Conservation (phyloP, 1,140 invertebrate genomes). For the Pogonomyrmex barbatus region DNA sequence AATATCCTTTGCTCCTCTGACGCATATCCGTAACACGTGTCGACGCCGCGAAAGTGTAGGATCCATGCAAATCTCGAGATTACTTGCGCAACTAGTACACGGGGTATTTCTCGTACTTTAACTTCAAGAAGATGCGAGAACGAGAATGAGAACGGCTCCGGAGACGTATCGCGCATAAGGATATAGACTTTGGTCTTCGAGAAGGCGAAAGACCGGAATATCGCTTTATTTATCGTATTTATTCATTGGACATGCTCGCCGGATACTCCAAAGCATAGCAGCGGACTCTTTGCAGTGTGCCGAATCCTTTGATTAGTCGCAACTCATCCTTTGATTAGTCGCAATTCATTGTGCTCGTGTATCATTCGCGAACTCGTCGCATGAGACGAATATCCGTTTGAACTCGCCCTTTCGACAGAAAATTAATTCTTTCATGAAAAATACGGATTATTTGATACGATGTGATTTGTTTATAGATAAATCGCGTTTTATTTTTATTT, state of each 20-base stretch:
- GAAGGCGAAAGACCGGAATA: not conserved
- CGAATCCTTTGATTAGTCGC: slow-evolving; percentile 10
- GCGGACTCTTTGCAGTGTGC: not conserved
- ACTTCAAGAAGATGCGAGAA: slow-evolving; percentile 9
- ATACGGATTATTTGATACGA: too few species aligned
- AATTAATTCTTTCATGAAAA: not conserved
- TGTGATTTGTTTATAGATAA: not conserved
- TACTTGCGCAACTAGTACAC: slow-evolving; percentile 38
- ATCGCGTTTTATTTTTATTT: not conserved
- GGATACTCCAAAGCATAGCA: slow-evolving; percentile 4
- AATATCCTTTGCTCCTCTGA: slow-evolving; percentile 52
- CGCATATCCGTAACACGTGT: slow-evolving; percentile 42
- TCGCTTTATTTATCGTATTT: not conserved
- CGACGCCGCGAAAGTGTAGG: not conserved
- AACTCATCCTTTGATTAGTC: slow-evolving; percentile 2
- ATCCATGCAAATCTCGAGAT: slow-evolving; percentile 46
- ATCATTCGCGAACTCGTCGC: not conserved
- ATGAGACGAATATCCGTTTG: not conserved
- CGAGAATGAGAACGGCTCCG: not conserved
- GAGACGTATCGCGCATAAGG: not conserved
- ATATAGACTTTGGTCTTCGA: slow-evolving; percentile 17
- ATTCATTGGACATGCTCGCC: not conserved
- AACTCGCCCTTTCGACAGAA: not conserved
- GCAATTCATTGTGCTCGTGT: not conserved
- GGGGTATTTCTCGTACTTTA: slow-evolving; percentile 30